phyloP scores from a whole-genome alignment of 2,888 invertebrate species.

The Orchestes rusci region DNA sequence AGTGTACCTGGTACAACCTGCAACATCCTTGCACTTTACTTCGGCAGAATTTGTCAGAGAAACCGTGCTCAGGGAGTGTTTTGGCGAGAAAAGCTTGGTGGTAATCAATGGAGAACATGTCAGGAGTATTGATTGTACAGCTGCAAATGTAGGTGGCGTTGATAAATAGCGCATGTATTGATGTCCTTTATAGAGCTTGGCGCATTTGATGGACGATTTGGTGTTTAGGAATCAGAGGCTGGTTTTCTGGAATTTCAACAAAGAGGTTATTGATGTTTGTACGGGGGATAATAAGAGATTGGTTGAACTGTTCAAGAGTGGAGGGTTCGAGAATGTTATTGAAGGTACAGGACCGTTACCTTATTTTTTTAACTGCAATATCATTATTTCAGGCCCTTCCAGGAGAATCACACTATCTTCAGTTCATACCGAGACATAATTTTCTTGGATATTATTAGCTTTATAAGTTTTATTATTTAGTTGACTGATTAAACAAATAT shows the following conservation, averaged over 20 bases:
- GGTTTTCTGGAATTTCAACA: conserved; percentile 47
- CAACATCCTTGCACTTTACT: conserved; percentile 70
- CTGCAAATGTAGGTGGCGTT: conserved; percentile 39
- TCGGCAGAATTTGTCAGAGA: conserved; percentile 67
- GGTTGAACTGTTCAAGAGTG: conserved; percentile 32
- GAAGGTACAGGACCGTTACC: too few species aligned
- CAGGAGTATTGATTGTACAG: conserved; percentile 54
- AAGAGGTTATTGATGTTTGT: conserved; percentile 38
- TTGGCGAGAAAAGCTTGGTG: conserved; percentile 32
- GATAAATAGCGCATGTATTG: not conserved
- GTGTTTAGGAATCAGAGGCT: conserved; percentile 45
- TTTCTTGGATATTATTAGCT: too few species aligned
- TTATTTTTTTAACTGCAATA: too few species aligned
- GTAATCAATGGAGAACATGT: conserved; percentile 50
- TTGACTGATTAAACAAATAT: too few species aligned
- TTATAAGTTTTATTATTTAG: too few species aligned
- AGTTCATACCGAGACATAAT: too few species aligned
- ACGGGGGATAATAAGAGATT: conserved; percentile 35
- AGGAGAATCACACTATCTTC: too few species aligned
- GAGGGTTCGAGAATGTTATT: conserved; percentile 29
- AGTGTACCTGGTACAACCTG: conserved; percentile 57
- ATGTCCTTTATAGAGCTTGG: conserved; percentile 46
- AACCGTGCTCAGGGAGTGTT: conserved; percentile 40
- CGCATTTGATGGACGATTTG: conserved; percentile 49
- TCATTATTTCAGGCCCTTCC: too few species aligned